phyloP scores from a whole-genome alignment of 2,797 vertebrate genomes.

The Atherinosoma microstoma region DNA sequence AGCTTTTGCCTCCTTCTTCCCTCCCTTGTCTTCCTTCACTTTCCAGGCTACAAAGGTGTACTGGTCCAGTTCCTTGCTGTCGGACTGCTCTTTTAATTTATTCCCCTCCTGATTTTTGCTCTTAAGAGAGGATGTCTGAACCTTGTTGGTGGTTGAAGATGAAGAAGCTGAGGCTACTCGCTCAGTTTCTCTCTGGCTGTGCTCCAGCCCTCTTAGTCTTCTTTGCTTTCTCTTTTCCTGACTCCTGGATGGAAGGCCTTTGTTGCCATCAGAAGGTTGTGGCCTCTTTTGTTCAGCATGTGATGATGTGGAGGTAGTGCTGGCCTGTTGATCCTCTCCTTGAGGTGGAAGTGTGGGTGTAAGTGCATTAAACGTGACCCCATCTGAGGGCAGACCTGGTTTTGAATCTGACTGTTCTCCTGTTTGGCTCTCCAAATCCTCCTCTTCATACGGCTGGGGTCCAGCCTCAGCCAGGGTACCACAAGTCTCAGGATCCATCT shows the following conservation, averaged over 20 bases:
- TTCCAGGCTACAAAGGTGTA: constrained; percentile 76
- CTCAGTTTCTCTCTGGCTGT: constrained; percentile 91
- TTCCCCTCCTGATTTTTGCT: constrained; percentile 67
- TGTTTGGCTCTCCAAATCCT: constrained; percentile 53
- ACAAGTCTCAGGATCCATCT: constrained; percentile 42
- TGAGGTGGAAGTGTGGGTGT: constrained; percentile 25
- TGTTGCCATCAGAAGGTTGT: constrained; percentile 8
- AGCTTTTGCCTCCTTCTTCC: constrained; percentile 72
- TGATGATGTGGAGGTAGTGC: constrained; percentile 13
- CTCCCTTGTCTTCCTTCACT: constrained; percentile 66
- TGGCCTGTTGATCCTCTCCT: constrained; percentile 13
- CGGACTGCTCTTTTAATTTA: constrained; percentile 67
- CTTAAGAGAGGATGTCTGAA: constrained; percentile 54
- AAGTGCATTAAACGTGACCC: constrained; percentile 13
- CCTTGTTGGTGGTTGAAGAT: constrained; percentile 56
- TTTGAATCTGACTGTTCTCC: constrained; percentile 29
- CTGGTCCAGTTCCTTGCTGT: constrained; percentile 85
- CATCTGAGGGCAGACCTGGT: constrained; percentile 26
- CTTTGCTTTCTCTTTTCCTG: constrained; percentile 93
- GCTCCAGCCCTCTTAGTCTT: constrained; percentile 91
- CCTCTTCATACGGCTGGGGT: constrained; percentile 57
- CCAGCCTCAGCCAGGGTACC: constrained; percentile 74
- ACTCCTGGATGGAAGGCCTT: constrained; percentile 72
- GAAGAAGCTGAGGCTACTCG: constrained; percentile 77
- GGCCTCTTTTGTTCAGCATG: constrained; percentile 46